Percentiles rank a stretch among this genome's conserved stretches.
Evolutionary conservation across 2,888 invertebrate species (phyloP).

Genomic region (Podabrus alpinus): DNA sequence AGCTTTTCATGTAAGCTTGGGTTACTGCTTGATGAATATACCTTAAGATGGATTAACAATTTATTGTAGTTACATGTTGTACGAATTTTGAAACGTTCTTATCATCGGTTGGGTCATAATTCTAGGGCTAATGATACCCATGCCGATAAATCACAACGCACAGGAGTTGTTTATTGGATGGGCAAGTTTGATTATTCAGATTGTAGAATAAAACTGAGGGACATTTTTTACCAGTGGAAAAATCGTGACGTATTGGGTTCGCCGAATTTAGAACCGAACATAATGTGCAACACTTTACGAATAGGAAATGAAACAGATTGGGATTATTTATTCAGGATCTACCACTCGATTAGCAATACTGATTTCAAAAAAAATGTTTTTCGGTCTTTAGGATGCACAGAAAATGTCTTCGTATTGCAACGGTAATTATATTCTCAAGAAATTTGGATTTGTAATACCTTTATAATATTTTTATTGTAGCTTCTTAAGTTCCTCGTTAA

Average conservation of each 20-base stretch:
- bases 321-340: conserved; percentile 61
- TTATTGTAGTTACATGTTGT: conserved; percentile 13
- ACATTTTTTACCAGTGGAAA: conserved; percentile 52
- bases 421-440: not conserved
- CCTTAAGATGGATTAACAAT: not conserved
- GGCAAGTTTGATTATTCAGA: conserved; percentile 64
- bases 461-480: not conserved
- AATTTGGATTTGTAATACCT: not conserved
- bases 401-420: conserved; percentile 5
- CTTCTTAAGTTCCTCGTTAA: not conserved
- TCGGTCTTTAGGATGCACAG: conserved; percentile 28
- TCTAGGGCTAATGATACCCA: conserved; percentile 53
- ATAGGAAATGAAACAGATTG: conserved; percentile 65
- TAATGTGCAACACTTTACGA: conserved; percentile 76
- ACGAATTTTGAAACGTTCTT: conserved; percentile 6
- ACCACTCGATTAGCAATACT: conserved; percentile 34
- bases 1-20: not conserved
- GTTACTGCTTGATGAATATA: not conserved
- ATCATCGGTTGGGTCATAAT: conserved; percentile 28
- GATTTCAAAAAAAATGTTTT: conserved; percentile 17
- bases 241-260: conserved; percentile 50
- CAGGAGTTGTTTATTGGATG: conserved; percentile 63
- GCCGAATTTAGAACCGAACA: conserved; percentile 67
- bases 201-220: conserved; percentile 59
- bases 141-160: conserved; percentile 62